Percentiles rank a stretch among this genome's conserved stretches.
phyloP scores from a whole-genome alignment of 2,888 invertebrate species.

The Eristalis tenax region DNA sequence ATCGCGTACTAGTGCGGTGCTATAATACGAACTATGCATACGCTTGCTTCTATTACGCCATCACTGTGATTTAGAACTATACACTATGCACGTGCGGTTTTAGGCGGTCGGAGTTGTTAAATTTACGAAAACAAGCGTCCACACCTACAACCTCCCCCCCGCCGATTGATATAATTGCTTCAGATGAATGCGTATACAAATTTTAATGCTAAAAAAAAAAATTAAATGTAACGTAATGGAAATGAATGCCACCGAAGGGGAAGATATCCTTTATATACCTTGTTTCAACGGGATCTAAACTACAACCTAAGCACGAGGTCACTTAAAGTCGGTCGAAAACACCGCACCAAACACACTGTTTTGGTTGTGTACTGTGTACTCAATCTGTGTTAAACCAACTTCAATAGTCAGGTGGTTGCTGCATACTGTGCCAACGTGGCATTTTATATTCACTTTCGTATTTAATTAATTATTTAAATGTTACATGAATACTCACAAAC shows the following conservation, averaged over 20 bases:
- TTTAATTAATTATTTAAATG: constrained; percentile 68
- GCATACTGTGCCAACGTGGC: constrained; percentile 41
- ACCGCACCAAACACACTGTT: neutral
- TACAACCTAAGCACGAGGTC: neutral
- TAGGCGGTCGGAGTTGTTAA: neutral
- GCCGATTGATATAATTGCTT: constrained; percentile 36
- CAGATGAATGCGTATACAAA: constrained; percentile 48
- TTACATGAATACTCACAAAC: constrained; percentile 30
- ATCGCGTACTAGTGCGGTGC: constrained; percentile 31
- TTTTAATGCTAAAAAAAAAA: constrained; percentile 69
- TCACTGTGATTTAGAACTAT: constrained; percentile 46
- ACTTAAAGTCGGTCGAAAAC: neutral
- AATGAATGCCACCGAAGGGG: constrained; percentile 33
- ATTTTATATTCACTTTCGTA: constrained; percentile 63
- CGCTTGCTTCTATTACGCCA: neutral
- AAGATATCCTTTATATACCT: constrained; percentile 25
- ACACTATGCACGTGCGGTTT: neutral
- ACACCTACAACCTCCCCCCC: constrained; percentile 3
- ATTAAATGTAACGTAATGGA: constrained; percentile 70
- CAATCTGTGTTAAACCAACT: constrained; percentile 16
- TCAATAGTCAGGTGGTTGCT: constrained; percentile 22
- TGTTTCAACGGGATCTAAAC: constrained; percentile 8
- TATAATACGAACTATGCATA: constrained; percentile 17
- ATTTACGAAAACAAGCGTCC: constrained; percentile 1
- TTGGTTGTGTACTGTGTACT: neutral